These are phyloP conservation scores for Sternarchorhynchus goeldii DNA, from an alignment of 2,797 vertebrate species.

Conservation along the genomic window DNA sequence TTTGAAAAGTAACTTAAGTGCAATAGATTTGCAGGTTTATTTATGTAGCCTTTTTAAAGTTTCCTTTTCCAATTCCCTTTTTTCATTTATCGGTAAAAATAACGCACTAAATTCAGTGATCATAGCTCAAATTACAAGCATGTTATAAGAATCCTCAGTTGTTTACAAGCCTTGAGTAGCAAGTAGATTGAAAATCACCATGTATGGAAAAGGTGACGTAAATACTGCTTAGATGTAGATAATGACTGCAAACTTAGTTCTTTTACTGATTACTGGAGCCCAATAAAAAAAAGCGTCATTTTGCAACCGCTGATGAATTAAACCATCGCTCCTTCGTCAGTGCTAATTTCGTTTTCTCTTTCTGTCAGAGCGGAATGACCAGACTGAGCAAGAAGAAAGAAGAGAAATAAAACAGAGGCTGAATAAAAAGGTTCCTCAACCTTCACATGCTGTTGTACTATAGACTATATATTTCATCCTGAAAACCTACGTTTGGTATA, in stretches of 20 bases:
- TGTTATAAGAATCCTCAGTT: no score
- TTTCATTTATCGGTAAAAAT: no score
- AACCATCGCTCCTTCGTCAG: conserved; percentile 14
- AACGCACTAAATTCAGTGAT: no score
- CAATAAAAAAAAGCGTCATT: background rate
- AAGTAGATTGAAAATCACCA: no score
- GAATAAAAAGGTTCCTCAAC: conserved; percentile 89
- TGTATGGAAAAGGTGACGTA: no score
- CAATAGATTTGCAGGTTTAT: no score
- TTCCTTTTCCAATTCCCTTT: no score
- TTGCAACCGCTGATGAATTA: conserved; percentile 16
- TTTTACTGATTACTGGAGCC: background rate
- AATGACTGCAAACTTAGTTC: background rate
- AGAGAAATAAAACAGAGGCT: conserved; percentile 97
- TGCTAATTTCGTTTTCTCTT: conserved; percentile 32
- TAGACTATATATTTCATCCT: background rate
- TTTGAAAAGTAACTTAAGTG: no score
- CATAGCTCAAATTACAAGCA: no score
- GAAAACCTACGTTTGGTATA: background rate
- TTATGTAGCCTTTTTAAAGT: no score
- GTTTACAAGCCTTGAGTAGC: no score
- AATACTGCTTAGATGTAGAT: no score
- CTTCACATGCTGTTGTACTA: background rate
- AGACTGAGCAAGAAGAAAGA: conserved; percentile 96
- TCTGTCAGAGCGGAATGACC: conserved; percentile 92